A percentile compares a stretch with the other conserved stretches of the same genome.
phyloP scores from a whole-genome alignment of 2,113 vertebrate species.

The Trachemys scripta region DNA sequence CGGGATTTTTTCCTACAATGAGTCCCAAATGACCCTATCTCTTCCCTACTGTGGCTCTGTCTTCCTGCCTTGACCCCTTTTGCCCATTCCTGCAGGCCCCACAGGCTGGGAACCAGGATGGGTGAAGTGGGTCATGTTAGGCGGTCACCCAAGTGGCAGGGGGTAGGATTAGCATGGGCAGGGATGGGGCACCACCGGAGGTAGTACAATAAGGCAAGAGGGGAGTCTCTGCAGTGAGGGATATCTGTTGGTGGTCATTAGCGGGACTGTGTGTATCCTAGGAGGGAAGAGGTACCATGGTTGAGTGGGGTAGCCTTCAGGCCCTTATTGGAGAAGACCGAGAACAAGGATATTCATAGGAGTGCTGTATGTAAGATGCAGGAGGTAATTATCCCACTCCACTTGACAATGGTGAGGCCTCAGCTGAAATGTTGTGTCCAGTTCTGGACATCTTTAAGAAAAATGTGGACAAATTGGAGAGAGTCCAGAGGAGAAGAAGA shows the following conservation, averaged over 20 bases:
- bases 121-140: neutral
- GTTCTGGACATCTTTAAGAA: no score
- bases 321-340: neutral
- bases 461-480: no score
- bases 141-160: neutral
- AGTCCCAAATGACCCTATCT: neutral
- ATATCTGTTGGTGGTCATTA: neutral
- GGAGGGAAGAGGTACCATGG: no score
- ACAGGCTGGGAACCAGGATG: neutral
- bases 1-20: neutral
- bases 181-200: neutral
- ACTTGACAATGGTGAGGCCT: no score
- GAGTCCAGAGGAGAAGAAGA: no score
- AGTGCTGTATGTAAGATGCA: no score
- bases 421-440: no score
- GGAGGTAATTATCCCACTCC: no score
- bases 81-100: neutral
- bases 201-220: neutral
- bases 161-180: neutral
- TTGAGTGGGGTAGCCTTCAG: no score
- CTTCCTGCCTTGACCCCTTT: neutral
- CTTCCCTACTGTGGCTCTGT: neutral
- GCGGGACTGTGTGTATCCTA: neutral
- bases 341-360: no score
- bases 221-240: neutral